Evolutionary conservation across 2,888 invertebrate genomes (phyloP).

Genomic region (Protonemura montana): DNA sequence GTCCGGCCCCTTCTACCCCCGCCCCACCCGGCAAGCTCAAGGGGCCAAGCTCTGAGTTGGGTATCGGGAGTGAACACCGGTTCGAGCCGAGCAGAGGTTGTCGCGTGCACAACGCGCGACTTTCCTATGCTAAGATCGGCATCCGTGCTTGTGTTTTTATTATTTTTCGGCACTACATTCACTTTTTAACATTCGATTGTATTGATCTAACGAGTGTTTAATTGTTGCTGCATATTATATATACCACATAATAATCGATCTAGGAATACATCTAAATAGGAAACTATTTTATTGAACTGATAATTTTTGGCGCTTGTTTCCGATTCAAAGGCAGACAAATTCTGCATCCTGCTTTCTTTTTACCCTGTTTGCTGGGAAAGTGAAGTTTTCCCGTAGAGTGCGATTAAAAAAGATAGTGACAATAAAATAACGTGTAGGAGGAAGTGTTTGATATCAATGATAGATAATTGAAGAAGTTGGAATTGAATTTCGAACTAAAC

Average conservation of each 20-base stretch:
- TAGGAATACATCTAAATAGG: neutral
- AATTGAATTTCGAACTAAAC: neutral
- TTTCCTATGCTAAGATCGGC: no score
- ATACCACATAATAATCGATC: neutral
- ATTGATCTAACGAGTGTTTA: neutral
- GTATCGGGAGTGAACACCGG: neutral
- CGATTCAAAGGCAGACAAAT: neutral
- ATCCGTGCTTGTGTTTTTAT: neutral
- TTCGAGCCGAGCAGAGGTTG: neutral
- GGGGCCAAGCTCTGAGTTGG: neutral
- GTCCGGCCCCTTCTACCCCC: no score
- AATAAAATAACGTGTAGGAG: neutral
- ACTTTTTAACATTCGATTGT: neutral
- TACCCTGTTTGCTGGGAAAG: neutral
- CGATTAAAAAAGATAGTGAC: neutral
- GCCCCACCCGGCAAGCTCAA: no score
- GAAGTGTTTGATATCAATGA: neutral
- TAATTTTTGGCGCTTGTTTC: neutral
- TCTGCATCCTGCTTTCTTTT: neutral
- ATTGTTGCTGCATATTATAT: neutral
- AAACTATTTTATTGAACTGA: neutral
- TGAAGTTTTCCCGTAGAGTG: neutral
- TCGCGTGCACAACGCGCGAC: neutral
- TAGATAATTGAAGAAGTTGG: neutral
- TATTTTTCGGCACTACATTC: neutral